Conservation (phyloP, 2,113 vertebrate genomes). For the Antechinus stuartii region DNA sequence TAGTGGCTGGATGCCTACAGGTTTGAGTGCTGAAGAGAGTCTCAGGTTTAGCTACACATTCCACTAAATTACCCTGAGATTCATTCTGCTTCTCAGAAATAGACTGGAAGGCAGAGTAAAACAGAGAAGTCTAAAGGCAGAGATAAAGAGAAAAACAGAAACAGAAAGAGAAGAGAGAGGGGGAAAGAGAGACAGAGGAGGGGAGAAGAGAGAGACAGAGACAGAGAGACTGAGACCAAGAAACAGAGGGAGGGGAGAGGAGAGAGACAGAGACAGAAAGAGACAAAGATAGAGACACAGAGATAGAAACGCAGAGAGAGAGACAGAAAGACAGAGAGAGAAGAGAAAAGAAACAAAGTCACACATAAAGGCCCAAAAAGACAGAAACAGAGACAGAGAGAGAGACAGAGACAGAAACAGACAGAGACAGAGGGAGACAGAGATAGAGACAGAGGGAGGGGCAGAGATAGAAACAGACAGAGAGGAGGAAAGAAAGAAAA, state of each 20-base stretch:
- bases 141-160: constrained; percentile 37
- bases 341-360: no score
- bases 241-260: not conserved
- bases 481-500: not conserved
- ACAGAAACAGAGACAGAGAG: no score
- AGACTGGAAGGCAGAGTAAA: not conserved
- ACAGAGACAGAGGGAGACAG: not conserved
- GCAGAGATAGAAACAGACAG: constrained; percentile 11
- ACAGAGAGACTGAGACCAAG: not conserved
- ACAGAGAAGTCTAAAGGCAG: not conserved
- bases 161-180: no score
- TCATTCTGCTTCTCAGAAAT: not conserved
- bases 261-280: not conserved
- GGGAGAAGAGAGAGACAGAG: not conserved
- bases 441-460: not conserved
- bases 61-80: not conserved
- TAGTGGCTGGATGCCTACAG: not conserved
- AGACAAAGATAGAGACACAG: not conserved
- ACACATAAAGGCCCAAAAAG: no score
- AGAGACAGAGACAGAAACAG: not conserved
- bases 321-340: no score
- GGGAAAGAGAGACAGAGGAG: no score
- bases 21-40: not conserved
- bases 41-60: not conserved
- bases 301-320: no score